These are phyloP conservation scores for Ommatoiulus sabulosus DNA, from an alignment of 2,888 invertebrate genomes.

Conservation along the genomic window DNA sequence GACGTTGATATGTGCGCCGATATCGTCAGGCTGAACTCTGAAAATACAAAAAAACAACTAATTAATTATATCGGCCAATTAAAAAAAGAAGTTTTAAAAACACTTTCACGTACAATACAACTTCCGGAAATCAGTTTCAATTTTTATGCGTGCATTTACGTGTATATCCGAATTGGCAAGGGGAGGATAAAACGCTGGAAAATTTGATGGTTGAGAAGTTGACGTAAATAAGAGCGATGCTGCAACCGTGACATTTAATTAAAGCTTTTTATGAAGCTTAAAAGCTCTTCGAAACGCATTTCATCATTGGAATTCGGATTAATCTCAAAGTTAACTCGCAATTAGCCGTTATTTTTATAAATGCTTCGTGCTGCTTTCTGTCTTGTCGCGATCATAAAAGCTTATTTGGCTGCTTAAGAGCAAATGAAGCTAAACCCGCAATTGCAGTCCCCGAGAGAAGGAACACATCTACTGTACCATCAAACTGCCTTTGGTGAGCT, in stretches of 20 bases:
- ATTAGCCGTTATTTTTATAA: slow-evolving; percentile 46
- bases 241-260: slow-evolving; percentile 36
- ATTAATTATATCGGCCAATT: background rate
- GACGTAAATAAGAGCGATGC: slow-evolving; percentile 7
- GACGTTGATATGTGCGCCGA: slow-evolving; percentile 97
- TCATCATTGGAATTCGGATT: slow-evolving; percentile 45
- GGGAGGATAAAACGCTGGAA: background rate
- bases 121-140: background rate
- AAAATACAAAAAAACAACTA: slow-evolving; percentile 57
- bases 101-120: background rate
- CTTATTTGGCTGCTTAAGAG: slow-evolving; percentile 32
- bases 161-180: background rate
- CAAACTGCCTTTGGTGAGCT: background rate
- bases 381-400: slow-evolving; percentile 38
- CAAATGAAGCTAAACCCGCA: slow-evolving; percentile 38
- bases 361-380: slow-evolving; percentile 25
- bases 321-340: slow-evolving; percentile 45
- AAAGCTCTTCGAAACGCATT: slow-evolving; percentile 52
- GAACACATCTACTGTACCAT: background rate
- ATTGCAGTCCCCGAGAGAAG: slow-evolving; percentile 12
- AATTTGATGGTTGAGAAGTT: slow-evolving; percentile 4
- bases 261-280: slow-evolving; percentile 48
- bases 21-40: slow-evolving; percentile 92
- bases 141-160: background rate
- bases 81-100: background rate